Conservation (phyloP, 2,797 vertebrate species). For the Simalia tracyae region DNA sequence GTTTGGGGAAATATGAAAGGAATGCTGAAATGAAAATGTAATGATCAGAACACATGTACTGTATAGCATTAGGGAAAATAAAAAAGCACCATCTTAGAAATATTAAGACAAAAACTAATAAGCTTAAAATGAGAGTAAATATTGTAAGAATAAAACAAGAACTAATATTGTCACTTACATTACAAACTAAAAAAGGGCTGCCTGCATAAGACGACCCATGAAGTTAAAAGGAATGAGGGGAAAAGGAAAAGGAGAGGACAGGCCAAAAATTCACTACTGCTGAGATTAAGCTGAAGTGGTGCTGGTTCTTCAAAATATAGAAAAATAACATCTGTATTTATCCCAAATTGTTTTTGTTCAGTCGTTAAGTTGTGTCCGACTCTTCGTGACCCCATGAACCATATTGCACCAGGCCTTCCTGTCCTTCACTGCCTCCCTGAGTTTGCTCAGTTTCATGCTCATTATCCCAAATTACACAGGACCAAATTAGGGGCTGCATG, state of each 20-base stretch:
- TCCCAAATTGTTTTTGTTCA: not conserved
- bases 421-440: no score
- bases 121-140: not conserved
- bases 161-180: not conserved
- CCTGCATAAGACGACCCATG: not conserved
- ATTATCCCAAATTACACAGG: not conserved
- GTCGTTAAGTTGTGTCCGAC: no score
- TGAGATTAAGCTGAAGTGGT: not conserved
- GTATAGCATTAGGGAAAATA: not conserved
- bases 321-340: not conserved
- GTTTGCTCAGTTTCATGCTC: no score
- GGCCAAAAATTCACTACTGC: not conserved
- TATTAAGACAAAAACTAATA: not conserved
- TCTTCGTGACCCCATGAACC: no score
- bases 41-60: not conserved
- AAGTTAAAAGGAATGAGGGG: not conserved
- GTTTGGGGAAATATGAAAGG: not conserved
- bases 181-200: not conserved
- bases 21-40: not conserved
- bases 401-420: no score
- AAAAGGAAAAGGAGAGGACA: not conserved
- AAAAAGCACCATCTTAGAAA: not conserved
- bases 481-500: not conserved
- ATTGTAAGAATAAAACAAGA: not conserved
- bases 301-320: not conserved